These are phyloP conservation scores for Agrochola circellaris DNA, from an alignment of 2,888 invertebrate genomes.

Conservation along the genomic window DNA sequence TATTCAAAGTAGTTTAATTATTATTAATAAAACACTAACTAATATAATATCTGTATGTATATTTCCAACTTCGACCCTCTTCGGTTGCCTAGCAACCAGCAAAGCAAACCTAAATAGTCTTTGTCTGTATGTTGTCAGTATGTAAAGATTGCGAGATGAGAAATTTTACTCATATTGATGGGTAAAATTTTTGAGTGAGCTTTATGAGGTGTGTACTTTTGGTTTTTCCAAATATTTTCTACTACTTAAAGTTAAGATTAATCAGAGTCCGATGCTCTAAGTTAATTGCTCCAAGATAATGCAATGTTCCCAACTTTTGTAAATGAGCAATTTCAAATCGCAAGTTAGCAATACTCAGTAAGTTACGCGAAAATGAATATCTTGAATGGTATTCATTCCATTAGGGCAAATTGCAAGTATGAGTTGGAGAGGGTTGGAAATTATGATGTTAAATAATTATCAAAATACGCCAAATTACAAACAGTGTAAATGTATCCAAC, in stretches of 20 bases:
- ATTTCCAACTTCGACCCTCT: too few species aligned
- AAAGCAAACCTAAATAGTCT: too few species aligned
- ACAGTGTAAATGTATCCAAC: constrained; percentile 46
- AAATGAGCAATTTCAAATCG: constrained; percentile 32
- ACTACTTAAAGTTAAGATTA: not conserved
- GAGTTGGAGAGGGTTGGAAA: constrained; percentile 15
- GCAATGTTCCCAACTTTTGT: not conserved
- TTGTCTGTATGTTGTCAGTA: too few species aligned
- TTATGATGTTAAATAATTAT: constrained; percentile 41
- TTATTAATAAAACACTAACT: too few species aligned
- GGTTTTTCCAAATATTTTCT: not conserved
- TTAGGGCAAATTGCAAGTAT: constrained; percentile 44
- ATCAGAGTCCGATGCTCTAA: not conserved
- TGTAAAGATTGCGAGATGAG: too few species aligned
- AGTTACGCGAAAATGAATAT: constrained; percentile 27
- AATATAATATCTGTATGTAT: too few species aligned
- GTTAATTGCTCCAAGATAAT: constrained; percentile 1
- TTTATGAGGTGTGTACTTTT: too few species aligned
- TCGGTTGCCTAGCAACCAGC: too few species aligned
- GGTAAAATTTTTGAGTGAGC: too few species aligned
- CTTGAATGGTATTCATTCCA: constrained; percentile 43
- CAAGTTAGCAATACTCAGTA: not conserved
- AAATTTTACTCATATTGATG: too few species aligned
- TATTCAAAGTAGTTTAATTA: too few species aligned
- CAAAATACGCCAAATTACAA: constrained; percentile 50